A percentile compares a stretch with the other conserved stretches of the same genome.
Evolutionary conservation across 1,140 invertebrate genomes (phyloP).

Genomic region (Platyscapa corneri): DNA sequence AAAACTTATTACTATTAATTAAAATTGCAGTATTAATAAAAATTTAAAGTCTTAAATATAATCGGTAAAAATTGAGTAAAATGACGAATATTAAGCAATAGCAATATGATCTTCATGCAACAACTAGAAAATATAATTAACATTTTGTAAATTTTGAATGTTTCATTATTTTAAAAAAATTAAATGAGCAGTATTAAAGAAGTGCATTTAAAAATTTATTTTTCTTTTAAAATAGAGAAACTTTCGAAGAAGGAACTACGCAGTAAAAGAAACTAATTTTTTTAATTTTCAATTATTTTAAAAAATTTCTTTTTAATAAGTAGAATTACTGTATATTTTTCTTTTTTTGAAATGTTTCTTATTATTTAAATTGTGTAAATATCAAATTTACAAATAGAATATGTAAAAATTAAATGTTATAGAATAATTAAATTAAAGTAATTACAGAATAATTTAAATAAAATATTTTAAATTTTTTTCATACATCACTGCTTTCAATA

Average conservation of each 20-base stretch:
- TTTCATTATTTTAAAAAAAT: background rate
- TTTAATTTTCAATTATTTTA: constrained; percentile 2
- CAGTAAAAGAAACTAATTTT: constrained; percentile 5
- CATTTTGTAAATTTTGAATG: background rate
- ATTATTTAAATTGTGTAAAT: background rate
- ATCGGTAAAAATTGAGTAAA: constrained; percentile 27
- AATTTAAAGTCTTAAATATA: background rate
- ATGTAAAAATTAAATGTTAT: too few relatives aligned
- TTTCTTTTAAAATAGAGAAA: background rate
- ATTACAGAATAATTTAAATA: too few relatives aligned
- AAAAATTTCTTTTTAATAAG: background rate
- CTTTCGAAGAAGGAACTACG: background rate
- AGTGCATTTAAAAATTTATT: background rate
- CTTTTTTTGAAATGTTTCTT: too few relatives aligned
- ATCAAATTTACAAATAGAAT: background rate
- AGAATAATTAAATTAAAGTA: too few relatives aligned
- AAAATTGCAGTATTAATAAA: background rate
- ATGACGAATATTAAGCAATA: background rate
- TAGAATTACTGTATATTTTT: too few relatives aligned
- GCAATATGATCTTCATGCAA: background rate
- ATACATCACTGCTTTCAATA: too few relatives aligned
- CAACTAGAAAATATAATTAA: background rate
- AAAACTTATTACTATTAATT: constrained; percentile 1
- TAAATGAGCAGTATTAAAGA: background rate
- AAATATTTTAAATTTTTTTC: too few relatives aligned